A percentile compares a stretch with the other conserved stretches of the same genome.
Conservation (phyloP, 2,797 vertebrate species). For the Liparis tanakae region DNA sequence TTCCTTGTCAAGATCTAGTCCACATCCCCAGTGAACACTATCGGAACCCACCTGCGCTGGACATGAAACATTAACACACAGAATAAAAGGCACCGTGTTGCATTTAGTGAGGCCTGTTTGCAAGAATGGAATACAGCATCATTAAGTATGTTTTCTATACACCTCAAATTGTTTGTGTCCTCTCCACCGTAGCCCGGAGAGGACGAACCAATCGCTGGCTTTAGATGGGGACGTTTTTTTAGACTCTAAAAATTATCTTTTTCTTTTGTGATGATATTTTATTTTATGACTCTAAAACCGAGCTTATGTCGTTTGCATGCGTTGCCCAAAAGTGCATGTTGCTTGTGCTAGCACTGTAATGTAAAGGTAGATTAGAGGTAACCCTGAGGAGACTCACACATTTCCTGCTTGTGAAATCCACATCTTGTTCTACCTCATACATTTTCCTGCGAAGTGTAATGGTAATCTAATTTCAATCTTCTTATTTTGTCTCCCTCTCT, state of each 20-base stretch:
- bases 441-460: conserved; percentile 35
- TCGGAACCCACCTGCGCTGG: conserved; percentile 31
- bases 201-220: neutral
- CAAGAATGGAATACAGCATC: neutral
- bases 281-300: neutral
- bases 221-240: neutral
- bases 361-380: neutral
- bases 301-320: neutral
- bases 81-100: neutral
- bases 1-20: conserved; percentile 16
- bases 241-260: neutral
- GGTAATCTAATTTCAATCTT: conserved; percentile 55
- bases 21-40: conserved; percentile 23
- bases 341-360: neutral
- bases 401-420: conserved; percentile 18
- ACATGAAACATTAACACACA: neutral
- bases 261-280: neutral
- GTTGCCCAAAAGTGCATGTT: neutral
- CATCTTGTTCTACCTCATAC: conserved; percentile 13
- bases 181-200: neutral
- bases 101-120: neutral
- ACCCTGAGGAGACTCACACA: neutral
- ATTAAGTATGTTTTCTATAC: neutral
- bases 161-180: neutral
- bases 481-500: neutral